Evolutionary conservation across 2,888 invertebrate species (phyloP), one percentile per base, ranked within the genome.

Genomic region (Hypercompe scribonia): DNA sequence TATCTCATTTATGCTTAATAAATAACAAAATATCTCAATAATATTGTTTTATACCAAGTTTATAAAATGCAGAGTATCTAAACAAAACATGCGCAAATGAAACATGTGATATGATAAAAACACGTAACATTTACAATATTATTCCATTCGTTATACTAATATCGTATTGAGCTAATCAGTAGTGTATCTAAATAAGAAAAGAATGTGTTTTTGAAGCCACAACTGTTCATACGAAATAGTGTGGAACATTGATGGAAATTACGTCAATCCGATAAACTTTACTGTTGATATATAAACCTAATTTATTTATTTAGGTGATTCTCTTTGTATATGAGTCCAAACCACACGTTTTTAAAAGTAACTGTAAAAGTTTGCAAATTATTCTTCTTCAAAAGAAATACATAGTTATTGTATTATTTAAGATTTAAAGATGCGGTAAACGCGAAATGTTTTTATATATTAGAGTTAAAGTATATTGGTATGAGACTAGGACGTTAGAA

Each of bases 11-110:
- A 73, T 70, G 81, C 75, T 68, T 39, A 72, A 77, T 72, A 79
- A 81, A 82, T 70, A 82, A 78, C 71, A 73, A 72, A 70, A 70
- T 73, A 70, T 74, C 72, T 76, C 71, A 76, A 70, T 81, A 73
- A 74, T 79, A 78, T 81, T 77, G 74, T 78, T 83, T 71, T 72
- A 64, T 31, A 50, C 50, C 33, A 50, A 65, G 75, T 67, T 75
- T 78, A 84, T 84, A 83, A 80, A 61, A 31, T 31, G 61, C 31
- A 61, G 31, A 61, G 18, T 61, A 61, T 31, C 18, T 21, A 46
- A 46, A 46, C 21, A 46, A 46, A 46, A 66, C 46, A 46, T 33
- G 66, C 66, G 66, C 31, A 66, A 66, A 33, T 8, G 46, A 66
- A 31, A 66, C 65, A 39, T 46, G 31, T 61, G 61, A 61, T 61